Base-by-base conservation (phyloP, 2,113 vertebrate species). In the Peromyscus leucopus region DNA sequence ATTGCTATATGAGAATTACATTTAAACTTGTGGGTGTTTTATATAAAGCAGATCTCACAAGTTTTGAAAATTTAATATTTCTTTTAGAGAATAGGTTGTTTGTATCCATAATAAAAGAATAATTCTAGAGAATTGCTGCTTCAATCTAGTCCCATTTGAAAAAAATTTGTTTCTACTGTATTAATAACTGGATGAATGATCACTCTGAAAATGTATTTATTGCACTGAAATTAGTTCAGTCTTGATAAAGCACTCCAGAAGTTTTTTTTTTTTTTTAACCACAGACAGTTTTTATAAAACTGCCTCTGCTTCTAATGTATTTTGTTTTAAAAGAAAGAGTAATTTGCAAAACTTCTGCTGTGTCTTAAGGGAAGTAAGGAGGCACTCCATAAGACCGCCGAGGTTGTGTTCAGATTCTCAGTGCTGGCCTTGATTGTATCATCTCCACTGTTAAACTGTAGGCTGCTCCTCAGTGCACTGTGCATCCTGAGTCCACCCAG, bases 11-110 rank as follows among this genome's bases (percentile, higher is more conserved):
- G 51, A 48, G 51, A 96, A 89, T 96, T 96, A 80, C 76, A 96
- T 78, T 96, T 96, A 94, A 92, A 92, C 80, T 96, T 96, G 67
- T 90, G 26, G 39, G 8, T 71, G 79, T 96, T 96, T 96, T 96
- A 86, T 89, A 94, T 74, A 95, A 92, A 80, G 21, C 26, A 95
- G 59, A 80, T 36, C 8, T 90, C 57, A 13, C 28, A 89, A 97
- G 46, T 94, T 80, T 89, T 95, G 48, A 71, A 72, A 87, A 93
- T 28, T 57, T 82, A 93, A 78, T 67, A 71, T 94, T 91, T 96
- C 94, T 97, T 87, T 11, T 96, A 93, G 46, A 94, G 90, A 93
- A 85, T n/a, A 75, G 26, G 76, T 96, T 10, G n/a, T 90, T 97
- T 97, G 4, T 96, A 93, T 93, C 75, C 65, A 67, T 65, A 36